phyloP scores from a whole-genome alignment of 2,797 vertebrate genomes.

The Galaxias olidus region DNA sequence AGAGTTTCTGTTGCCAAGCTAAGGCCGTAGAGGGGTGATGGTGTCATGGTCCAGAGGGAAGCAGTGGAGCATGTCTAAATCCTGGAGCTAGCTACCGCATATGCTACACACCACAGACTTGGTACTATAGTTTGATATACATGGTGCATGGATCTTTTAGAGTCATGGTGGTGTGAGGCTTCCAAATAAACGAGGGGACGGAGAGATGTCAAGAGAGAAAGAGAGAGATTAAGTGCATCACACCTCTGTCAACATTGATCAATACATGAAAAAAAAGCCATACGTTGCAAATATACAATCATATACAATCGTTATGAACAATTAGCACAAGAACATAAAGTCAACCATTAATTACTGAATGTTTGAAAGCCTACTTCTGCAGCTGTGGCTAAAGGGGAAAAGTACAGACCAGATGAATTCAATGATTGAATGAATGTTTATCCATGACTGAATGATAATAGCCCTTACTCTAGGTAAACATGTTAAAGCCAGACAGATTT shows the following conservation, averaged over 20 bases:
- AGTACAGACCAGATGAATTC: neutral
- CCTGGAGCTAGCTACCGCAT: slow-evolving; percentile 11
- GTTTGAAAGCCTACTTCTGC: slow-evolving; percentile 35
- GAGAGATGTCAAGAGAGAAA: neutral
- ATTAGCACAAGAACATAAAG: slow-evolving; percentile 27
- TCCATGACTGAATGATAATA: slow-evolving; percentile 51
- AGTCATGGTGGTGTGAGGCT: neutral
- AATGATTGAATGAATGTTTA: slow-evolving; percentile 29
- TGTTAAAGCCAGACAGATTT: slow-evolving; percentile 49
- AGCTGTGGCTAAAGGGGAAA: slow-evolving; percentile 40
- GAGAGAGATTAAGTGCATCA: slow-evolving; percentile 29
- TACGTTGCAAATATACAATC: slow-evolving; percentile 42
- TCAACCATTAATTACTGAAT: slow-evolving; percentile 20
- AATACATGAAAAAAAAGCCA: slow-evolving; percentile 33
- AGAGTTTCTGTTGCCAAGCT: slow-evolving; percentile 23
- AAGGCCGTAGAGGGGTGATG: neutral
- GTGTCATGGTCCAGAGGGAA: slow-evolving; percentile 5
- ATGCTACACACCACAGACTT: neutral
- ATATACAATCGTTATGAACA: slow-evolving; percentile 57
- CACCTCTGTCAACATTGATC: slow-evolving; percentile 45
- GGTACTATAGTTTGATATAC: neutral
- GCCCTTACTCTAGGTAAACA: slow-evolving; percentile 73
- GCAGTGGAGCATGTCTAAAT: slow-evolving; percentile 2
- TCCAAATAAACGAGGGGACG: neutral
- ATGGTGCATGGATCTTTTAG: neutral